Percentiles rank a stretch among this genome's conserved stretches.
These are phyloP conservation scores for Misgurnus anguillicaudatus DNA, from an alignment of 2,113 vertebrate genomes.

Conservation along the genomic window DNA sequence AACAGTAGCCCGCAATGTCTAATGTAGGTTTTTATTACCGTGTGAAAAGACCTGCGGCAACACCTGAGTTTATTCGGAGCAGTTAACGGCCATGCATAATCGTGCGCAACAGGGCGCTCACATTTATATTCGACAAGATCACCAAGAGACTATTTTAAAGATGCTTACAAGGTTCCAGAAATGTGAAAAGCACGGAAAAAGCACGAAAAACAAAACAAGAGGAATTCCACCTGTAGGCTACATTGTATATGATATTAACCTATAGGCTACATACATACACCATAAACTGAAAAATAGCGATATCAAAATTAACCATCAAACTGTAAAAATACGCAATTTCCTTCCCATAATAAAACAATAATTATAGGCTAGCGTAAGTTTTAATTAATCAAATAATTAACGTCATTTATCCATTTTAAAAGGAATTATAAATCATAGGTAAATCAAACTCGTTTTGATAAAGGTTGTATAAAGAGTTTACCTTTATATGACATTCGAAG, in stretches of 20 bases:
- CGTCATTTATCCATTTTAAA: neutral
- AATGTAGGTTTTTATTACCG: constrained; percentile 5
- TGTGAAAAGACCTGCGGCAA: neutral
- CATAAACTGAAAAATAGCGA: neutral
- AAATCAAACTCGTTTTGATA: neutral
- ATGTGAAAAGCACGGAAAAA: neutral
- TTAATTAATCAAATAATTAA: neutral
- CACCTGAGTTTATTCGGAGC: neutral
- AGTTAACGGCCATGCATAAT: neutral
- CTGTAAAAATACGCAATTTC: constrained; percentile 1
- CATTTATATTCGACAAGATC: constrained; percentile 14
- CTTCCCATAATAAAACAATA: neutral
- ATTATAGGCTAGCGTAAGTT: neutral
- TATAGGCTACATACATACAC: neutral
- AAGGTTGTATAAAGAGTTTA: constrained; percentile 12
- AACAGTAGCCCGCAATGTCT: neutral
- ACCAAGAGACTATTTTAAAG: neutral
- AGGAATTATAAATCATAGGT: neutral
- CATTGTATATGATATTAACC: too few species aligned
- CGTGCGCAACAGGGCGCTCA: neutral
- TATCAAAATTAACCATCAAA: neutral
- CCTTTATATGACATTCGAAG: constrained; percentile 62
- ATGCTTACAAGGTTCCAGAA: neutral
- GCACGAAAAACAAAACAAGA: too few species aligned
- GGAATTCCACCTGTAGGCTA: too few species aligned